phyloP scores from a whole-genome alignment of 2,113 vertebrate species.

The Rhea americana region DNA sequence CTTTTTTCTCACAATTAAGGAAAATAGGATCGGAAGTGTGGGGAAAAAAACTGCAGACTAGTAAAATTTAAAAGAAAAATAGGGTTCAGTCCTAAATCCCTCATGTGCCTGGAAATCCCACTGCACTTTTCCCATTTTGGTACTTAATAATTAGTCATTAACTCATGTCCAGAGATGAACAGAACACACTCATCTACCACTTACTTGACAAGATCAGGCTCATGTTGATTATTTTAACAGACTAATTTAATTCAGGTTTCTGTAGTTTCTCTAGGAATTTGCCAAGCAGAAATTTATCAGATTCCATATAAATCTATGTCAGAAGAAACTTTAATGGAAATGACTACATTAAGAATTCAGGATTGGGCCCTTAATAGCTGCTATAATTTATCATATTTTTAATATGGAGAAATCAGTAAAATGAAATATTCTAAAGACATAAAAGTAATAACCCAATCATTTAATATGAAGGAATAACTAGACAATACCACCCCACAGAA shows the following conservation, averaged over 20 bases:
- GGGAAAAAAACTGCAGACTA: rapidly evolving
- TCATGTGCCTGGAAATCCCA: constrained; percentile 22
- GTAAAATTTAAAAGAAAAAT: background rate
- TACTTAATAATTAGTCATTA: constrained; percentile 55
- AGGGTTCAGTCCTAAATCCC: background rate
- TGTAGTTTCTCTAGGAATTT: constrained; percentile 49
- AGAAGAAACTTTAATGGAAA: constrained; percentile 49
- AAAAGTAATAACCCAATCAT: constrained; percentile 67
- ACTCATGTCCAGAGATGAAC: background rate
- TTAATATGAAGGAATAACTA: constrained; percentile 63
- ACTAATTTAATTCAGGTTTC: constrained; percentile 64
- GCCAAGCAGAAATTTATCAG: constrained; percentile 60
- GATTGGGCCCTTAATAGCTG: constrained; percentile 63
- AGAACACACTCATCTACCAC: constrained; percentile 14
- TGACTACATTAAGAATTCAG: constrained; percentile 58
- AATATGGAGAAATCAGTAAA: constrained; percentile 55
- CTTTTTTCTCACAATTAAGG: background rate
- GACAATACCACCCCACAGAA: constrained; percentile 27
- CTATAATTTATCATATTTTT: constrained; percentile 57
- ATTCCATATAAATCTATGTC: constrained; percentile 65
- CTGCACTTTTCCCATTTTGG: constrained; percentile 3
- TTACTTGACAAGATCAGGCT: constrained; percentile 6
- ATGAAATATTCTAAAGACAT: constrained; percentile 56
- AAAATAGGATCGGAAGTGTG: background rate
- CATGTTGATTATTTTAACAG: constrained; percentile 42